Conservation (phyloP, 2,113 vertebrate genomes). For the Clarias macrocephalus region DNA sequence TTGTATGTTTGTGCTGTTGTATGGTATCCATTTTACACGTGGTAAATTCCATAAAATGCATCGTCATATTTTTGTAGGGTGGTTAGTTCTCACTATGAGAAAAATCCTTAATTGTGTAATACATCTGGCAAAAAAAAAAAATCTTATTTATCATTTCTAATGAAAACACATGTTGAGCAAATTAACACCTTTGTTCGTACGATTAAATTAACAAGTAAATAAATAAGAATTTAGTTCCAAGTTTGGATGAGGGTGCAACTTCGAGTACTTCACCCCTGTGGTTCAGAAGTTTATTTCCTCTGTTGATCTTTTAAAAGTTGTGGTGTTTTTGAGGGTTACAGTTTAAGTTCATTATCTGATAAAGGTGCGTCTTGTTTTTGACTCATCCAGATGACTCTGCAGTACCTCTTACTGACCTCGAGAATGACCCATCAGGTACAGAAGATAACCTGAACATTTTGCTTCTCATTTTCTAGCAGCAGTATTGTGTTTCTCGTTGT, state of each 20-base stretch:
- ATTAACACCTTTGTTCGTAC: too few species aligned
- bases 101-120: too few species aligned
- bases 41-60: too few species aligned
- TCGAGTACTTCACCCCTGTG: neutral
- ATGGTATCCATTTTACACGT: too few species aligned
- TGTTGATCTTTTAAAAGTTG: neutral
- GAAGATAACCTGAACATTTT: conserved; percentile 36
- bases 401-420: conserved; percentile 45
- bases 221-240: neutral
- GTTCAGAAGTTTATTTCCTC: neutral
- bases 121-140: too few species aligned
- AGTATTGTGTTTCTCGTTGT: neutral
- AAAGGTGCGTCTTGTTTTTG: neutral
- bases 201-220: too few species aligned
- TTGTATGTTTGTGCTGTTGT: too few species aligned
- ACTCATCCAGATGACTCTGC: conserved; percentile 36
- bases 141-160: too few species aligned
- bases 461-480: neutral
- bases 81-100: too few species aligned
- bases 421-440: conserved; percentile 34
- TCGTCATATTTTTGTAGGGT: too few species aligned
- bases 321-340: neutral
- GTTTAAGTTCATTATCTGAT: neutral
- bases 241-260: neutral
- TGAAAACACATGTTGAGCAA: too few species aligned